phyloP scores from a whole-genome alignment of 2,797 vertebrate species.

The Menidia menidia region DNA sequence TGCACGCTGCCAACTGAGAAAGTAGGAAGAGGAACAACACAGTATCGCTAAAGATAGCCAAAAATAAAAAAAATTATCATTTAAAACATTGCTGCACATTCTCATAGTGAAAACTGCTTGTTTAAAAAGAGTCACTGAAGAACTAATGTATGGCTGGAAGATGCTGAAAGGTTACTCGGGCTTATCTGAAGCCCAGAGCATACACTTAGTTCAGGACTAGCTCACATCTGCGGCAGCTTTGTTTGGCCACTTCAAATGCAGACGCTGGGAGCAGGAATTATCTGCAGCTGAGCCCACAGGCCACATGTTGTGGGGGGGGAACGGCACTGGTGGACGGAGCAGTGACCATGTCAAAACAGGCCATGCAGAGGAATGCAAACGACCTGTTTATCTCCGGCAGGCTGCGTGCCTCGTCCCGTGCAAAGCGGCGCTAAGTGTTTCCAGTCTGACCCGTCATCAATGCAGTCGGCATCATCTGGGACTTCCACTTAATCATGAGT shows the following conservation, averaged over 20 bases:
- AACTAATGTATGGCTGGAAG: not conserved
- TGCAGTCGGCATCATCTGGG: conserved; percentile 7
- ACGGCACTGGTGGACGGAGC: conserved; percentile 24
- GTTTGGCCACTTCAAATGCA: conserved; percentile 43
- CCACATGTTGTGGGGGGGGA: conserved; percentile 39
- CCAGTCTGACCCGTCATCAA: conserved; percentile 15
- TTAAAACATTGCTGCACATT: conserved; percentile 31
- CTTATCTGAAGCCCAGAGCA: conserved; percentile 23
- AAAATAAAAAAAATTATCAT: conserved; percentile 3
- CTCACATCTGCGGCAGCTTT: conserved; percentile 29
- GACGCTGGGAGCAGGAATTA: conserved; percentile 32
- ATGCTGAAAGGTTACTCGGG: conserved; percentile 1
- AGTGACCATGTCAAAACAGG: conserved; percentile 56
- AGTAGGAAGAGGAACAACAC: conserved; percentile 26
- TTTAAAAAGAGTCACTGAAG: conserved; percentile 8
- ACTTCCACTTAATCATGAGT: not conserved
- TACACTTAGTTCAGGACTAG: conserved; percentile 44
- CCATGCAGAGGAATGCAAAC: conserved; percentile 67
- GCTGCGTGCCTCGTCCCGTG: conserved; percentile 24
- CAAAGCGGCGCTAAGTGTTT: conserved; percentile 43
- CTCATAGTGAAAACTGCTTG: conserved; percentile 1
- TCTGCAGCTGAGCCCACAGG: conserved; percentile 50
- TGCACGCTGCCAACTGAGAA: conserved; percentile 40
- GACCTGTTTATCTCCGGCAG: conserved; percentile 60
- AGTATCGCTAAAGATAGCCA: conserved; percentile 11